Base-by-base conservation (phyloP, 2,797 vertebrate genomes). In the Yasuhikotakia modesta region DNA sequence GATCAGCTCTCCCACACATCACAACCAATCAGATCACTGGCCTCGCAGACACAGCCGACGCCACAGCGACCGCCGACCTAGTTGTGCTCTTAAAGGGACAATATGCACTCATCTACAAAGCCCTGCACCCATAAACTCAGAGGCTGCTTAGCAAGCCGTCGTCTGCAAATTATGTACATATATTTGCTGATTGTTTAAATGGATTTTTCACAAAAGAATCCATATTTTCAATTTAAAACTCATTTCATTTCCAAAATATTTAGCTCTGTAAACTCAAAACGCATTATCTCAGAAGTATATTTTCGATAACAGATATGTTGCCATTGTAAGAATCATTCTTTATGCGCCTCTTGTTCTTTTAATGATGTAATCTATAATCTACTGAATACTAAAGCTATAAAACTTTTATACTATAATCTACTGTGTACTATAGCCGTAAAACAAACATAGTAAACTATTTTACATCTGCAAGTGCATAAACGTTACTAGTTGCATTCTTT, bases 11-110 rank as follows among this genome's bases (percentile, higher is more conserved):
- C 69, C 65, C 27, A 72, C 74, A 80, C 74, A 85, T 83, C 81
- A 83, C 22, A 79, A 76, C 84, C 84, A 85, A 85, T 85, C 84
- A 82, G 81, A 79, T 85, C 84, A 83, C 78, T 73, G 58, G 78
- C 43, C 70, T 81, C 50, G 45, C 82, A 83, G 77, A 80, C 78
- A 79, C 79, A 55, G 78, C 58, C 68, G 78, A 85, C 79, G 82
- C 80, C 84, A 80, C 71, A 66, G 71, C 68, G 80, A 85, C 82
- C 71, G 70, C 79, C 74, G 82, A 85, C 84, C 82, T 82, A 80
- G 64, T 82, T 85, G 79, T 66, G 78, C 66, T 83, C 79, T 83
- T 85, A 85, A 83, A 83, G 82, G 74, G 72, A 72, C 84, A 78
- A 74, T 57, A 64, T 32, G 32, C 60, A n/a, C 45, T 72, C 65